These are phyloP conservation scores for Eupithecia inturbata DNA, from an alignment of 2,888 invertebrate species.

Conservation along the genomic window DNA sequence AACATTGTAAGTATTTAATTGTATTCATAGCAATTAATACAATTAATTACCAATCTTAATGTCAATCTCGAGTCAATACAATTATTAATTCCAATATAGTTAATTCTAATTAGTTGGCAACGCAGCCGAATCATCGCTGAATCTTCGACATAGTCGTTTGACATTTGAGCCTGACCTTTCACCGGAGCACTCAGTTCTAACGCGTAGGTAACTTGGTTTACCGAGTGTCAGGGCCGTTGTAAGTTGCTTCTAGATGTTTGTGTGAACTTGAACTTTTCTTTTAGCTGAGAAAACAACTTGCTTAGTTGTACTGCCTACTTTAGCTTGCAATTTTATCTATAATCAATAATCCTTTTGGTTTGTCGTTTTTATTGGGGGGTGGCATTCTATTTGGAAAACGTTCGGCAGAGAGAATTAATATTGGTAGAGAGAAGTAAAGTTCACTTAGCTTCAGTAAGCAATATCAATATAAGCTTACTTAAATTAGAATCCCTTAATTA, in stretches of 20 bases:
- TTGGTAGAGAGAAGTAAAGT: too few species aligned
- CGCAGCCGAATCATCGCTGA: not conserved
- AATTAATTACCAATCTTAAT: too few species aligned
- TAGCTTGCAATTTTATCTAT: too few species aligned
- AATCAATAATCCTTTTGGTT: not conserved
- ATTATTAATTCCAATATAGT: too few species aligned
- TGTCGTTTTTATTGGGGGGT: too few species aligned
- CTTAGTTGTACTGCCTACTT: too few species aligned
- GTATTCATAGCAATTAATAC: too few species aligned
- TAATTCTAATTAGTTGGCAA: too few species aligned
- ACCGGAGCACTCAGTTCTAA: conserved; percentile 31
- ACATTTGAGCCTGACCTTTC: conserved; percentile 43
- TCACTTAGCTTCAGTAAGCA: too few species aligned
- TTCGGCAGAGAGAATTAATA: not conserved
- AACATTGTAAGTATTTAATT: too few species aligned
- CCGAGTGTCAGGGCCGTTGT: not conserved
- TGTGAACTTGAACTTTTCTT: not conserved
- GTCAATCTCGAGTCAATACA: too few species aligned
- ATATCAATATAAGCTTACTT: not conserved
- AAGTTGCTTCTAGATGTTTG: not conserved
- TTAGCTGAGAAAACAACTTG: too few species aligned
- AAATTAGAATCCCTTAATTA: not conserved
- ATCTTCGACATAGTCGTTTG: conserved; percentile 11
- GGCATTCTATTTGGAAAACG: not conserved
- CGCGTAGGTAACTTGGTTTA: conserved; percentile 27